Base-by-base conservation (phyloP, 2,888 invertebrate genomes). In the Rhorus exstirpatorius region DNA sequence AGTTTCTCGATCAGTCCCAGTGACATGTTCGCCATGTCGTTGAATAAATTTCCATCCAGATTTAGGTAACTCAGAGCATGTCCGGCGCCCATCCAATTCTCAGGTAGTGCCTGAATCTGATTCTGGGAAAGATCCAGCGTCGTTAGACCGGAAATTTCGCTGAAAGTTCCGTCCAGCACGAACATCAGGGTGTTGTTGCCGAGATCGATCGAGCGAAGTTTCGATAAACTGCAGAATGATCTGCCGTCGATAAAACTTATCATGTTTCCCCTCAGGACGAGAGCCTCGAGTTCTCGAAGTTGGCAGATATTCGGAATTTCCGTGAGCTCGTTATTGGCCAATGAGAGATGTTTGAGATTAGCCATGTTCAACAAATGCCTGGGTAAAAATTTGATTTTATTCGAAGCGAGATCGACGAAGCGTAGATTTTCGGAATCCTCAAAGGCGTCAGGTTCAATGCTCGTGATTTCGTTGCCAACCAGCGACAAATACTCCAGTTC, bases 401-500 rank as follows among this genome's bases (percentile, higher is more conserved):
- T 77, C 10, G 0, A 4, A 4, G 60, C 44, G 8, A 77, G n/a
- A n/a, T 70, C 70, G 10, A 77, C 31, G 24, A n/a, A 0, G 1
- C 10, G 38, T n/a, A 77, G n/a, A 51, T 70, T 10, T 8, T 12
- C 1, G 6, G 10, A 38, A 1, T 49, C 1, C 3, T 21, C 19
- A 2, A 61, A 70, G 0, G 38, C 51, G n/a, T 53, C 38, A 6
- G 19, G 0, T 3, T 1, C 19, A 19, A 77, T 31, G 19, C 0
- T 4, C 0, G 26, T 0, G 8, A 77, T 77, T 1, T 0, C 3
- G 24, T 77, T 77, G 1, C 14, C 2, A 2, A 10, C 26, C 6
- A 68, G 60, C 1, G 77, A 77, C 61, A 77, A 51, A 41, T 70
- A 49, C 31, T 70, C 26, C 14, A 77, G 41, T 8, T 68, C 35